Conservation (phyloP, 2,888 invertebrate genomes). For the Nematopogon swammerdamellus region DNA sequence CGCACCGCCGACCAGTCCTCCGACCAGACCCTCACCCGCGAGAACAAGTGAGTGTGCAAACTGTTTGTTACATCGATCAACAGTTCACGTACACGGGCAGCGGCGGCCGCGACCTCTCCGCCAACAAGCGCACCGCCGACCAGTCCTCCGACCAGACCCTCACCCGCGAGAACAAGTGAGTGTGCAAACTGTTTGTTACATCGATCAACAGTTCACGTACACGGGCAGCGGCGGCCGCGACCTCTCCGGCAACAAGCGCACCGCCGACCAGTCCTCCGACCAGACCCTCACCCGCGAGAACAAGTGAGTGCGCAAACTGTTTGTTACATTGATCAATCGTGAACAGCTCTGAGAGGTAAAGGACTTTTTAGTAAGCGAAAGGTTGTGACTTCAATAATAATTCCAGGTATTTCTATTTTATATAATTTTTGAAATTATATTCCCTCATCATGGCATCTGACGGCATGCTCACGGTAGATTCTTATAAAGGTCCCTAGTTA, state of each 20-base stretch:
- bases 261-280: slow-evolving; percentile 75
- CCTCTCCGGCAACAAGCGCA: slow-evolving; percentile 78
- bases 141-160: slow-evolving; percentile 79
- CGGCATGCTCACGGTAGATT: no score
- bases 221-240: slow-evolving; percentile 84
- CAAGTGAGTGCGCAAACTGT: no score
- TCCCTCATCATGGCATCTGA: no score
- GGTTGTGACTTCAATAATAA: no score
- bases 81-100: slow-evolving; percentile 83
- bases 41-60: slow-evolving; percentile 71
- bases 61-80: no score
- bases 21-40: slow-evolving; percentile 72
- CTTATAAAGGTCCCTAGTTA: no score
- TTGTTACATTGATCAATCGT: no score
- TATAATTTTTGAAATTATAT: no score
- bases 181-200: no score
- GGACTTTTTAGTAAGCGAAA: no score
- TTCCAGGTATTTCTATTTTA: no score
- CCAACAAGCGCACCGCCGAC: slow-evolving; percentile 75
- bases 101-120: slow-evolving; percentile 79
- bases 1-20: slow-evolving; percentile 75
- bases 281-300: slow-evolving; percentile 75
- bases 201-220: slow-evolving; percentile 79
- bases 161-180: slow-evolving; percentile 70
- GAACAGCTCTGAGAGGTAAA: background rate